A percentile compares a stretch with the other conserved stretches of the same genome.
Conservation (phyloP, 1,140 invertebrate species). For the Magallana gigas region DNA sequence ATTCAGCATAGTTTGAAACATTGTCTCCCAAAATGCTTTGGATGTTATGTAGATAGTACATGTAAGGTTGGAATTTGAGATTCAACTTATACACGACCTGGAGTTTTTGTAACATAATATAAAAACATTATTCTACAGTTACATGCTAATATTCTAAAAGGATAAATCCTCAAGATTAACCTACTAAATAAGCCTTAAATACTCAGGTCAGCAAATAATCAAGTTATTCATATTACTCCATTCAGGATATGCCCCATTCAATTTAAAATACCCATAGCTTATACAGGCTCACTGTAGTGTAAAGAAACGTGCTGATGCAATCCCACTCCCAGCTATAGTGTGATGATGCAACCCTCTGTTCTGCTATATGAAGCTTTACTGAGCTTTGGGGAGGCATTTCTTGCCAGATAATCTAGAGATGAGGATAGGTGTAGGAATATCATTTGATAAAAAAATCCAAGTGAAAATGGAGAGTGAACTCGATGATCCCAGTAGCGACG, state of each 20-base stretch:
- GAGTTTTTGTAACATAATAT: too few relatives aligned
- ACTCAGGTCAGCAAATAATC: too few relatives aligned
- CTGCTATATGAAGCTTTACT: background rate
- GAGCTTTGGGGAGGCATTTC: background rate
- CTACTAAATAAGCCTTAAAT: too few relatives aligned
- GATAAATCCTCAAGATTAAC: too few relatives aligned
- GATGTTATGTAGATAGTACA: too few relatives aligned
- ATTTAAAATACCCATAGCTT: background rate
- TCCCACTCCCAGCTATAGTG: background rate
- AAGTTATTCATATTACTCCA: background rate
- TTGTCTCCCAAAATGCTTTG: too few relatives aligned
- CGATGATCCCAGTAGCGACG: background rate
- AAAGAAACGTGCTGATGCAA: conserved; percentile 44
- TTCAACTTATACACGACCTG: too few relatives aligned
- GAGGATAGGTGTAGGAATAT: conserved; percentile 3
- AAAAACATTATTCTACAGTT: too few relatives aligned
- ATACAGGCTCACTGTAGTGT: too few relatives aligned
- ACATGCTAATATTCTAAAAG: too few relatives aligned
- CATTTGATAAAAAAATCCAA: background rate
- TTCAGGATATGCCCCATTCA: background rate
- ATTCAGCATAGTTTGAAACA: too few relatives aligned
- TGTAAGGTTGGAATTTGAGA: too few relatives aligned
- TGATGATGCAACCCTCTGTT: conserved; percentile 13
- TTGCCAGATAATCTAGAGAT: background rate
- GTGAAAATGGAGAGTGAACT: background rate